phyloP scores from a whole-genome alignment of 2,888 invertebrate species.

The Mactromeris polynyma region DNA sequence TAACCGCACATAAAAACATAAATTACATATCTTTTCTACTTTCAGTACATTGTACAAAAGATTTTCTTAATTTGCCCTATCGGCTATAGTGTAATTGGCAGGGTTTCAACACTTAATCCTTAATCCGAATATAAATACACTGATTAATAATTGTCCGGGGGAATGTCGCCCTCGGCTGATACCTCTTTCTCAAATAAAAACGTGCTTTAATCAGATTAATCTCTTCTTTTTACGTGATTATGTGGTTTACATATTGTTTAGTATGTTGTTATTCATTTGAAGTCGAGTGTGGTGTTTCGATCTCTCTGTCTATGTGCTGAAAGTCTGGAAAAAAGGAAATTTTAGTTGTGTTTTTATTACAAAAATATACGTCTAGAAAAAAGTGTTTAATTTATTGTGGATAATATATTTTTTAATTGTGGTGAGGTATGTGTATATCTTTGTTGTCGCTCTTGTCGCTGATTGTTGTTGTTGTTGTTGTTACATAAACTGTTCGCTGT shows the following conservation, averaged over 20 bases:
- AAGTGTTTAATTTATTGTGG: not conserved
- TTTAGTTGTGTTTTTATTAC: not conserved
- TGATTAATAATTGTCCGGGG: not conserved
- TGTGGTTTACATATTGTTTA: not conserved
- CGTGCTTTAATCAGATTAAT: not conserved
- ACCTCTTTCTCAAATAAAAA: not conserved
- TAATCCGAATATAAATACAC: conserved; percentile 8
- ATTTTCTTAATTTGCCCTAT: not conserved
- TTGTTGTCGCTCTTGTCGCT: not conserved
- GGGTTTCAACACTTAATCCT: conserved; percentile 16
- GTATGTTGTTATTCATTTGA: not conserved
- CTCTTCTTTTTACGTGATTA: not conserved
- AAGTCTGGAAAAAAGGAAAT: not conserved
- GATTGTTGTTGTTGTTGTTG: not conserved
- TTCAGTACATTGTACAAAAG: not conserved
- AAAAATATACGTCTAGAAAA: not conserved
- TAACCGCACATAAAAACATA: too few species aligned
- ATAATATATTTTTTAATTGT: not conserved
- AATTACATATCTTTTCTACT: too few species aligned
- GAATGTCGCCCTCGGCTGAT: not conserved
- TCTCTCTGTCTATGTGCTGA: not conserved
- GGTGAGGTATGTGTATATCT: not conserved
- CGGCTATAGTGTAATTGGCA: not conserved
- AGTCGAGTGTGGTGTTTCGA: not conserved
- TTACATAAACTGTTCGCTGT: not conserved